Evolutionary conservation across 2,113 vertebrate species (phyloP).

Genomic region (Nematolebias whitei): DNA sequence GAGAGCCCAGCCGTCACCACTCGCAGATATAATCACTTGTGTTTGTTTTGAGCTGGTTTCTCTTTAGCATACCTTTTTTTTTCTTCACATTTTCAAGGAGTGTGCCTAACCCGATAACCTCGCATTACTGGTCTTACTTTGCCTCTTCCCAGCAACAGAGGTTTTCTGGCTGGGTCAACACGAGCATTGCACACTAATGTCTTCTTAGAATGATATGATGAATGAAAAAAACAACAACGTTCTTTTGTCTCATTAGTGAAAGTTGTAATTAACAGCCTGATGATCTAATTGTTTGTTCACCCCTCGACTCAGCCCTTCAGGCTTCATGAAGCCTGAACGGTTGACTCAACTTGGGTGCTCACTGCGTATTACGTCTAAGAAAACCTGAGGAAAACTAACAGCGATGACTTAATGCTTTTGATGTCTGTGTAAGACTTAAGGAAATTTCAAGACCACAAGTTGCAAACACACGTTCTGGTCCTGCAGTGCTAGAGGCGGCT

Average conservation of each 20-base stretch:
- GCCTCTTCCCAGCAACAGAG: conserved; percentile 17
- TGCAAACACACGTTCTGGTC: not conserved
- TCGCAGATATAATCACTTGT: not conserved
- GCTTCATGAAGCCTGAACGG: not conserved
- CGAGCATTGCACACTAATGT: not conserved
- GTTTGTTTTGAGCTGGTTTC: conserved; percentile 20
- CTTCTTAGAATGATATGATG: conserved; percentile 5
- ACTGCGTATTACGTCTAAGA: conserved; percentile 1
- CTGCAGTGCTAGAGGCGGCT: not conserved
- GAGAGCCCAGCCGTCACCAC: conserved; percentile 8
- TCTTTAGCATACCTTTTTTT: conserved; percentile 18
- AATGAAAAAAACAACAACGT: too few species aligned
- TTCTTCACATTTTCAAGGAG: conserved; percentile 28
- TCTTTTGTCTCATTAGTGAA: not conserved
- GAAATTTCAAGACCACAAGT: not conserved
- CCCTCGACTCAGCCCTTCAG: conserved; percentile 36
- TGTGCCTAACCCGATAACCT: conserved; percentile 55
- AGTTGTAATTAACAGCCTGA: conserved; percentile 24
- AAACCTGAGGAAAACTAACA: not conserved
- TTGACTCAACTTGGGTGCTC: conserved; percentile 22
- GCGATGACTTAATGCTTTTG: not conserved
- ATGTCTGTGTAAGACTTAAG: conserved; percentile 19
- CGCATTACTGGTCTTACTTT: conserved; percentile 46
- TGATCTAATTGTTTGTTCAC: not conserved
- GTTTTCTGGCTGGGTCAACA: not conserved